Percentiles rank a stretch among this genome's conserved stretches.
phyloP scores from a whole-genome alignment of 2,888 invertebrate genomes.

The Cheilosia vulpina region DNA sequence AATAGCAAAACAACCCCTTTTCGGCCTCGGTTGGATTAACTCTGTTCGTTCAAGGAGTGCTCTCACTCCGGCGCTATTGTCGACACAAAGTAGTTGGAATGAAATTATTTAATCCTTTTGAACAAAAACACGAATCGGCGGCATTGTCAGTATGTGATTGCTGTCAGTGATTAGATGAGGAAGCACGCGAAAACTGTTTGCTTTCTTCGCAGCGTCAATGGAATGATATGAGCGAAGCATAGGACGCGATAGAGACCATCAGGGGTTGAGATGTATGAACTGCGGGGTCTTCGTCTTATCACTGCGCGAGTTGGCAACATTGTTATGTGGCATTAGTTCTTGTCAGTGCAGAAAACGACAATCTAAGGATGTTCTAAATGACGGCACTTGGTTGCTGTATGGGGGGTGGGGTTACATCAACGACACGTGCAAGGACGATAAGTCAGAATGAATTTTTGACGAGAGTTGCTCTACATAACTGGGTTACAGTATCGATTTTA shows the following conservation, averaged over 20 bases:
- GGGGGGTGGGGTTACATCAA: conserved; percentile 35
- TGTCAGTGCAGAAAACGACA: conserved; percentile 65
- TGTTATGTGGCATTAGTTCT: conserved; percentile 66
- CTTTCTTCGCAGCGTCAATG: conserved; percentile 26
- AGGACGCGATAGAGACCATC: conserved; percentile 10
- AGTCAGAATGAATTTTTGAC: conserved; percentile 71
- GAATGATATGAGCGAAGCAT: conserved; percentile 7
- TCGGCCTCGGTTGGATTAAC: conserved; percentile 59
- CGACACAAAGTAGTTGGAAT: conserved; percentile 72
- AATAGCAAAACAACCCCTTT: conserved; percentile 58
- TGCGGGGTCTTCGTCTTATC: conserved; percentile 48
- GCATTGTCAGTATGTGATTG: conserved; percentile 53
- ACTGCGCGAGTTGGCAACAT: conserved; percentile 62
- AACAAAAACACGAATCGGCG: conserved; percentile 66
- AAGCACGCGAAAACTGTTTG: conserved; percentile 67
- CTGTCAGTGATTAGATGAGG: conserved; percentile 62
- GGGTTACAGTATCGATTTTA: conserved; percentile 69
- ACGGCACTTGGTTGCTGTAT: conserved; percentile 31
- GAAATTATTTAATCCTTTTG: conserved; percentile 74
- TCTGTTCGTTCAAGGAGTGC: conserved; percentile 31
- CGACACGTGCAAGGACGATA: conserved; percentile 71
- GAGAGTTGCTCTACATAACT: conserved; percentile 41
- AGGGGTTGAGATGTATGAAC: conserved; percentile 30
- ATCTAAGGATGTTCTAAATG: conserved; percentile 69
- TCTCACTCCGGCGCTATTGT: conserved; percentile 24